Evolutionary conservation across 2,113 vertebrate genomes (phyloP).

Genomic region (Morone saxatilis): DNA sequence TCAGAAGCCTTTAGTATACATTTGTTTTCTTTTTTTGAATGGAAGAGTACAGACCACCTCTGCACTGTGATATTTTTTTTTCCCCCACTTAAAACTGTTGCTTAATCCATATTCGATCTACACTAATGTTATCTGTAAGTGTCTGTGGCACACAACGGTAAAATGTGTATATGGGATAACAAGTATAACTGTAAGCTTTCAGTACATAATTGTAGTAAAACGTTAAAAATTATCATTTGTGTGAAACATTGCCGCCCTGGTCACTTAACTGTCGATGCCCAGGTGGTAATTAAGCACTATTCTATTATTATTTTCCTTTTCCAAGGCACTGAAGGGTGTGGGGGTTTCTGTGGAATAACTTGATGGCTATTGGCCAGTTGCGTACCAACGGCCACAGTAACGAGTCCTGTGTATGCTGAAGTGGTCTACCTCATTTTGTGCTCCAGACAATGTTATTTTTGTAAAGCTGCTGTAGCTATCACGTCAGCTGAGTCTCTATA

Average conservation of each 20-base stretch:
- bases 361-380: slow-evolving; percentile 37
- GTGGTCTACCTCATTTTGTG: slow-evolving; percentile 71
- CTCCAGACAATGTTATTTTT: slow-evolving; percentile 46
- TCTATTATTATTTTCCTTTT: background rate
- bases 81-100: background rate
- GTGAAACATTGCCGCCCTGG: slow-evolving; percentile 45
- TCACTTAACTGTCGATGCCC: slow-evolving; percentile 12
- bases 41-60: slow-evolving; percentile 1
- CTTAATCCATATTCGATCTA: slow-evolving; percentile 26
- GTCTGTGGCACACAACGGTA: slow-evolving; percentile 23
- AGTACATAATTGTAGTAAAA: slow-evolving; percentile 37
- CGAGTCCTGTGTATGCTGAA: slow-evolving; percentile 32
- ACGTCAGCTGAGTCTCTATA: slow-evolving; percentile 31
- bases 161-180: slow-evolving; percentile 18
- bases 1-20: slow-evolving; percentile 34
- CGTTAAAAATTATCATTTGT: slow-evolving; percentile 26
- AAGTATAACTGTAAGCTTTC: slow-evolving; percentile 13
- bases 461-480: slow-evolving; percentile 56
- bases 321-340: slow-evolving; percentile 56
- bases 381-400: slow-evolving; percentile 48
- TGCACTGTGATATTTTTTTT: slow-evolving; percentile 25
- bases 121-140: slow-evolving; percentile 29
- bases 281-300: slow-evolving; percentile 40
- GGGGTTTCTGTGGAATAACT: slow-evolving; percentile 36
- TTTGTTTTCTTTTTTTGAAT: background rate